Conservation (phyloP, 2,113 vertebrate genomes). For the Halichoeres trimaculatus region DNA sequence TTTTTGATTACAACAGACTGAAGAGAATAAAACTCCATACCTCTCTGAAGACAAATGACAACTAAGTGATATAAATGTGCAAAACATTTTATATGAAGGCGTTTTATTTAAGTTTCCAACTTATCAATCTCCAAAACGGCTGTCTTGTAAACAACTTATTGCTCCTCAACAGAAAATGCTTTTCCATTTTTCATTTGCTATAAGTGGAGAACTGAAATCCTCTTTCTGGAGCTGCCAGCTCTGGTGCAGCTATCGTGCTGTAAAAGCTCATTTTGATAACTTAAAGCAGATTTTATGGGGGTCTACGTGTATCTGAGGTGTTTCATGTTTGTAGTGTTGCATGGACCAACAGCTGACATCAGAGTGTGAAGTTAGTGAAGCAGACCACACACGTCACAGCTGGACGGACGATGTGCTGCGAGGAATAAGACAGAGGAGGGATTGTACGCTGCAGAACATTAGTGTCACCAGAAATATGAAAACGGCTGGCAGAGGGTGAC, state of each 20-base stretch:
- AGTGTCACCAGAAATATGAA: constrained; percentile 42
- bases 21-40: no score
- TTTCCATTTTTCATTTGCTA: not conserved
- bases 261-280: not conserved
- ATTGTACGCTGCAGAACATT: constrained; percentile 18
- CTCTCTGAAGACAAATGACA: no score
- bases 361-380: constrained; percentile 3
- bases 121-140: no score
- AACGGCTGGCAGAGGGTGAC: constrained; percentile 1
- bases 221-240: not conserved
- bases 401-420: not conserved
- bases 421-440: constrained; percentile 11
- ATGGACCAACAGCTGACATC: constrained; percentile 25
- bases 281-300: not conserved
- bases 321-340: constrained; percentile 26
- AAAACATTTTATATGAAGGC: no score
- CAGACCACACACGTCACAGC: constrained; percentile 50
- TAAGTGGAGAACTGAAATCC: not conserved
- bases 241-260: not conserved
- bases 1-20: no score
- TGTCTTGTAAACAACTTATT: no score
- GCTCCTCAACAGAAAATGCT: no score
- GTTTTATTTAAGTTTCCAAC: no score
- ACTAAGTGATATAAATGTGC: no score
- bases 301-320: not conserved